phyloP scores from a whole-genome alignment of 2,797 vertebrate species.

The Pseudochaenichthys georgianus region DNA sequence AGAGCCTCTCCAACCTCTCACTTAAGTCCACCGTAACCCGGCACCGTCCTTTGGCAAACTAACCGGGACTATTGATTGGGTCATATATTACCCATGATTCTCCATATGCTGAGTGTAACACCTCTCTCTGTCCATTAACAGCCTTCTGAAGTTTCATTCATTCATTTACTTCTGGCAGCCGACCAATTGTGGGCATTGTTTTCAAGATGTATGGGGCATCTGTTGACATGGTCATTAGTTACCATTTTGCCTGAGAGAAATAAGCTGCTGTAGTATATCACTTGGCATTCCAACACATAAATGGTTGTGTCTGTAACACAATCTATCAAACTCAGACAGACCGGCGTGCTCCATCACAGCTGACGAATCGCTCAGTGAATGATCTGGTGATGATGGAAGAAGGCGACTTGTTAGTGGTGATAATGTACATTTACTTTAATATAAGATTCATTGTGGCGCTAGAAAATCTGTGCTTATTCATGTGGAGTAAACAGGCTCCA shows the following conservation, averaged over 20 bases:
- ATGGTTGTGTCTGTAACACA: slow-evolving; percentile 67
- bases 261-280: slow-evolving; percentile 74
- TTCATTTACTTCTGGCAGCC: slow-evolving; percentile 77
- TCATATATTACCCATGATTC: slow-evolving; percentile 78
- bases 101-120: slow-evolving; percentile 79
- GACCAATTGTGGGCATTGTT: slow-evolving; percentile 77
- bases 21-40: slow-evolving; percentile 66
- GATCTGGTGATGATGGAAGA: slow-evolving; percentile 56
- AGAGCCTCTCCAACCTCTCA: slow-evolving; percentile 46
- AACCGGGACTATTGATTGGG: slow-evolving; percentile 78
- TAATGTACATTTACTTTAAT: slow-evolving; percentile 24
- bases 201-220: slow-evolving; percentile 78
- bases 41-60: slow-evolving; percentile 71
- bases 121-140: slow-evolving; percentile 80
- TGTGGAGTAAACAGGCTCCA: not conserved
- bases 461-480: slow-evolving; percentile 1
- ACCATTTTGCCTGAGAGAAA: slow-evolving; percentile 78
- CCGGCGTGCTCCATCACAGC: slow-evolving; percentile 58
- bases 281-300: slow-evolving; percentile 76
- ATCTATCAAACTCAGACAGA: slow-evolving; percentile 75
- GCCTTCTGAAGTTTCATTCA: slow-evolving; percentile 78
- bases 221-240: slow-evolving; percentile 79
- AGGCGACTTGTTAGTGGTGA: slow-evolving; percentile 39
- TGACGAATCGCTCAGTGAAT: slow-evolving; percentile 67
- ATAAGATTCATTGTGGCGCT: slow-evolving; percentile 3